Base-by-base conservation (phyloP, 2,113 vertebrate genomes). In the Acinonyx jubatus region DNA sequence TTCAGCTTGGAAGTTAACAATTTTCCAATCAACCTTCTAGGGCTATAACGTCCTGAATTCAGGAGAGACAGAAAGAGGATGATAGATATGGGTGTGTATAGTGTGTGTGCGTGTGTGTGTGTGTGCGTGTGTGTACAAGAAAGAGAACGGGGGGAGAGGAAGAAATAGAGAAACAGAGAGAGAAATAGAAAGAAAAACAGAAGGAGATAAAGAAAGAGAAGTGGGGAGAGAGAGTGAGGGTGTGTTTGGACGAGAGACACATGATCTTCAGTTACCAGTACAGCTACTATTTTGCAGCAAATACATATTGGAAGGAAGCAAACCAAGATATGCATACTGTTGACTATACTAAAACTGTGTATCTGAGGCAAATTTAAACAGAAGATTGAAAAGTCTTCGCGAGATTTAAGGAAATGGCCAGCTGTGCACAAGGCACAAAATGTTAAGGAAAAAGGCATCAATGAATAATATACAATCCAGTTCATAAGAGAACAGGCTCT, bases 391-490 rank as follows among this genome's bases (percentile, higher is more conserved):
- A 66, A 15, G 23, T 50, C 15, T 76, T 93, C 88, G 13, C 3
- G 7, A 79, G 45, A 71, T 48, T 1, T 61, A 91, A 73, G n/a
- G 48, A 95, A 84, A 76, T 12, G n/a, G 82, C 5, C 13, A 11
- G 16, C 45, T 45, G 21, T 52, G 13, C 5, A 55, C 7, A 5
- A 2, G 38, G 10, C 50, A n/a, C 7, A 66, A 50, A 87, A 83
- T 0, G 0, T 19, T 9, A 36, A 76, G 16, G 31, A 33, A 41
- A 57, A 68, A 45, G 5, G 3, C 3, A 52, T 55, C 13, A 69
- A 27, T 8, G 6, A 61, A 31, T 29, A 27, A 79, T 1, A 66
- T 1, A 55, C 85, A 71, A 61, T 52, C 6, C n/a, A 69, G 25
- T 25, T 5, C 14, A 12, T 21, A 8, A 38, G 55, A 73, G 31